Percentiles rank a stretch among this genome's conserved stretches.
phyloP scores from a whole-genome alignment of 1,140 invertebrate species.

The Oppia nitens region DNA sequence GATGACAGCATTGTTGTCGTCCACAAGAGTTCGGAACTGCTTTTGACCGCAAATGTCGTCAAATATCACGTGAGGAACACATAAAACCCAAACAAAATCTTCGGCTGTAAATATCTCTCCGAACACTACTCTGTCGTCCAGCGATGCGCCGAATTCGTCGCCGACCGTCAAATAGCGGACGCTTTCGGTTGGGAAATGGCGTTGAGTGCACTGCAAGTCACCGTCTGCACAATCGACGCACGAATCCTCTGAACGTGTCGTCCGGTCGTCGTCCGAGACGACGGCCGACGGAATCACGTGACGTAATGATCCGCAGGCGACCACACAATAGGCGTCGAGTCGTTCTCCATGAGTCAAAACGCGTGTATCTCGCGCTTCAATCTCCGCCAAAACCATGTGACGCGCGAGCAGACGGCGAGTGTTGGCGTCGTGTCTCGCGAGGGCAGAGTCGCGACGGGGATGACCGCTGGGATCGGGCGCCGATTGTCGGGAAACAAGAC shows the following conservation, averaged over 20 bases:
- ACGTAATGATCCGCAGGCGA: conserved; percentile 7
- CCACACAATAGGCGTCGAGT: conserved; percentile 10
- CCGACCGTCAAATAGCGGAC: conserved; percentile 2
- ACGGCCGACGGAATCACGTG: conserved; percentile 9
- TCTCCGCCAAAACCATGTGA: conserved; percentile 12
- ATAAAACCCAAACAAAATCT: conserved; percentile 14
- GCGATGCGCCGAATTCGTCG: conserved; percentile 9
- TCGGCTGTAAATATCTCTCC: conserved; percentile 12
- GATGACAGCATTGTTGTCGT: conserved; percentile 5
- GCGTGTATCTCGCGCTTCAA: conserved; percentile 10
- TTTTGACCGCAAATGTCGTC: conserved; percentile 12
- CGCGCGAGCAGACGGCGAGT: conserved; percentile 3
- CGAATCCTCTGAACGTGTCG: neutral
- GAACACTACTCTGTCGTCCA: conserved; percentile 12
- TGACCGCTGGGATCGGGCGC: too few relatives aligned
- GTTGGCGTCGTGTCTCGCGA: conserved; percentile 2
- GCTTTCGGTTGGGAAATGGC: neutral
- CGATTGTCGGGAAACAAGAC: neutral
- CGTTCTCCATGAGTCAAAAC: conserved; percentile 11
- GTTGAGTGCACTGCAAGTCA: neutral
- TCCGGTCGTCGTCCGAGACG: too few relatives aligned
- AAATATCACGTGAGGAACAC: conserved; percentile 13
- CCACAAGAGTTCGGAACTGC: conserved; percentile 7
- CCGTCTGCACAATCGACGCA: too few relatives aligned
- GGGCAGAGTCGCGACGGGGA: neutral